Evolutionary conservation across 35 echinoderm and acorn worm genomes (phyloP).

Genomic region (Holothuria glaberrima): DNA sequence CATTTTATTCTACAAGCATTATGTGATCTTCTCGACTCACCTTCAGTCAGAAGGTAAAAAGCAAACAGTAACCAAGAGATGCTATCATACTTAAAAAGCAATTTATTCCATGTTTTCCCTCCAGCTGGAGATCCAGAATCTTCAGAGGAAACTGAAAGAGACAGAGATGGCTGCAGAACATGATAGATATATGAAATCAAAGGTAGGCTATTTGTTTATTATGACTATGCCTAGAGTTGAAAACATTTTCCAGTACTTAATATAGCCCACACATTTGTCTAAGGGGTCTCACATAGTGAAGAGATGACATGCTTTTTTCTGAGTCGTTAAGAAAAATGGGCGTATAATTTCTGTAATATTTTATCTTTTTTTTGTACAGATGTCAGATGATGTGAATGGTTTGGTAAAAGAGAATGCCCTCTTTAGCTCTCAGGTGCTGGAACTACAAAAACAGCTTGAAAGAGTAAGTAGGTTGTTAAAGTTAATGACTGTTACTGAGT

Average conservation of each 20-base stretch:
- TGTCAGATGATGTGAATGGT: slow-evolving; percentile 93
- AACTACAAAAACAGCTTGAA: slow-evolving; percentile 93
- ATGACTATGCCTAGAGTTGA: no score
- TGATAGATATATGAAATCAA: slow-evolving; percentile 91
- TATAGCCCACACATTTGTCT: no score
- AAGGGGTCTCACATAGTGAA: no score
- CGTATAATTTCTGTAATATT: no score
- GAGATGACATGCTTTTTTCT: no score
- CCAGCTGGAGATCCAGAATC: slow-evolving; percentile 78
- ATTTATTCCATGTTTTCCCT: slow-evolving; percentile 16
- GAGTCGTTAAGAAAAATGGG: no score
- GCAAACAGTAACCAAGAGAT: no score
- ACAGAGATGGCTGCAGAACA: slow-evolving; percentile 91
- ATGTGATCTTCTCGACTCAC: no score
- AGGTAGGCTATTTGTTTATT: slow-evolving; percentile 55
- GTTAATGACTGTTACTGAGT: not conserved
- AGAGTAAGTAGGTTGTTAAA: slow-evolving; percentile 65
- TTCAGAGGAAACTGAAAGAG: slow-evolving; percentile 89
- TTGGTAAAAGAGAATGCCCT: slow-evolving; percentile 95
- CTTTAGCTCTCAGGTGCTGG: slow-evolving; percentile 82
- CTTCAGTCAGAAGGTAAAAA: no score
- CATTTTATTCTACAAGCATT: no score
- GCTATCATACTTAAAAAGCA: no score
- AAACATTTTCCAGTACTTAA: no score
- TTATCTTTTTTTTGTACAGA: slow-evolving; percentile 43